Percentiles rank a stretch among this genome's conserved stretches.
Evolutionary conservation across 1,140 invertebrate species (phyloP).

Genomic region (Drosophila yakuba): DNA sequence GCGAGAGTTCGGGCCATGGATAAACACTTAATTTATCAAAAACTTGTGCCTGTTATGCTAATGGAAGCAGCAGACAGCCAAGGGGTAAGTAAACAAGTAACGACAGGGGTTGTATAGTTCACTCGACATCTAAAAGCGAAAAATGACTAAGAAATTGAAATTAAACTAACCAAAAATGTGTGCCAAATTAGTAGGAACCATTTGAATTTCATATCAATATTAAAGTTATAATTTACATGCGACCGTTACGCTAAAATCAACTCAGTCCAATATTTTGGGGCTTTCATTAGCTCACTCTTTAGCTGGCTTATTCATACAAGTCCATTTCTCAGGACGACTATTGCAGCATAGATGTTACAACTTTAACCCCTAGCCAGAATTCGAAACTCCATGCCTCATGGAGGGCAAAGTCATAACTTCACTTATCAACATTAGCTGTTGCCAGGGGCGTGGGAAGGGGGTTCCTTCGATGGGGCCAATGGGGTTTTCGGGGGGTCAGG

Average conservation of each 20-base stretch:
- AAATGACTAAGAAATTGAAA: slow-evolving; percentile 21
- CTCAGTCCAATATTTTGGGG: neutral
- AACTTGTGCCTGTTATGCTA: slow-evolving; percentile 74
- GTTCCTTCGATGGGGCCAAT: neutral
- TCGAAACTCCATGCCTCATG: slow-evolving; percentile 18
- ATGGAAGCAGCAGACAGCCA: slow-evolving; percentile 50
- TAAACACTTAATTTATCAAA: slow-evolving; percentile 83
- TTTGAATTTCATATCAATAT: neutral
- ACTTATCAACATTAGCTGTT: slow-evolving; percentile 83
- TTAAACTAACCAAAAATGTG: neutral
- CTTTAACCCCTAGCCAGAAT: neutral
- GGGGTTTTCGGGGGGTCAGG: neutral
- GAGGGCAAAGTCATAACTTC: slow-evolving; percentile 81
- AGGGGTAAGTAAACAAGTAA: neutral
- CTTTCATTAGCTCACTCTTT: slow-evolving; percentile 1
- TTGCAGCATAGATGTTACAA: slow-evolving; percentile 13
- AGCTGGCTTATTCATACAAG: neutral
- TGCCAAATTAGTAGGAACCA: neutral
- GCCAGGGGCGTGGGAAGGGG: slow-evolving; percentile 10
- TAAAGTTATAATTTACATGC: neutral
- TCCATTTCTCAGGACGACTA: slow-evolving; percentile 2
- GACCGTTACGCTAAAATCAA: neutral
- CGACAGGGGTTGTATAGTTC: neutral
- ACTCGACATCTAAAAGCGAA: slow-evolving; percentile 25
- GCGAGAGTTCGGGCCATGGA: slow-evolving; percentile 39